These are phyloP conservation scores for Chrysogorgia sp. DNA, from an alignment of 92 coral and sea anemone species.

Conservation along the genomic window DNA sequence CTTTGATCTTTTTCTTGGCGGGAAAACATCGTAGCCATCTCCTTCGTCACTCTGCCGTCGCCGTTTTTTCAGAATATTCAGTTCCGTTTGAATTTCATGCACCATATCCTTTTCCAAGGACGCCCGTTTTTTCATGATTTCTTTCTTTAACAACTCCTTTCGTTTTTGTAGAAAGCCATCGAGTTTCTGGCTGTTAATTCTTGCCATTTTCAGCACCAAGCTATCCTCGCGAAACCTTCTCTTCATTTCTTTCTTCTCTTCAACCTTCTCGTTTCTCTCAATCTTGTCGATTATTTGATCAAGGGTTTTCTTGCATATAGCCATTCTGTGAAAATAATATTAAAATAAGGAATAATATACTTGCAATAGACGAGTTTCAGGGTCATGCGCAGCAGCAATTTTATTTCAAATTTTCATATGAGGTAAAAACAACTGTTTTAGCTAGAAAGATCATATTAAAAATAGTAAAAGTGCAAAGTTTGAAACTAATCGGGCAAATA, in stretches of 20 bases:
- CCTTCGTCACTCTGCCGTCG: constrained; percentile 52
- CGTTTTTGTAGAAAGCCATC: constrained; percentile 81
- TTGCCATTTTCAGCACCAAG: constrained; percentile 68
- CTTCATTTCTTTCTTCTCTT: constrained; percentile 73
- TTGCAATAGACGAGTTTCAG: too few relatives aligned
- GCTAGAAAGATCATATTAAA: too few relatives aligned
- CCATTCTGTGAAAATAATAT: constrained; percentile 58
- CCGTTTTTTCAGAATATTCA: constrained; percentile 58
- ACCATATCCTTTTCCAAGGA: constrained; percentile 81
- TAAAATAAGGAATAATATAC: too few relatives aligned
- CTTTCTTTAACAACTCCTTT: constrained; percentile 83
- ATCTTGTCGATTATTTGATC: constrained; percentile 83
- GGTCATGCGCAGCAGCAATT: too few relatives aligned
- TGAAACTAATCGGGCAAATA: too few relatives aligned
- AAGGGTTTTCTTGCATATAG: constrained; percentile 76
- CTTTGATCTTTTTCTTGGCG: constrained; percentile 63
- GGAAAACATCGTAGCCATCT: neutral
- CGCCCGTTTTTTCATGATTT: constrained; percentile 85
- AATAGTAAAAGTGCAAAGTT: too few relatives aligned
- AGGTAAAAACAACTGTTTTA: too few relatives aligned
- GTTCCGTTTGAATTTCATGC: constrained; percentile 69
- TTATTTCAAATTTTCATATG: too few relatives aligned
- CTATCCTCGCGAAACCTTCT: constrained; percentile 73
- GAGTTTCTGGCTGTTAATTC: constrained; percentile 74
- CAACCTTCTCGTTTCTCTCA: constrained; percentile 83